Conservation (phyloP, 2,113 vertebrate species). For the Lipophrys pholis region DNA sequence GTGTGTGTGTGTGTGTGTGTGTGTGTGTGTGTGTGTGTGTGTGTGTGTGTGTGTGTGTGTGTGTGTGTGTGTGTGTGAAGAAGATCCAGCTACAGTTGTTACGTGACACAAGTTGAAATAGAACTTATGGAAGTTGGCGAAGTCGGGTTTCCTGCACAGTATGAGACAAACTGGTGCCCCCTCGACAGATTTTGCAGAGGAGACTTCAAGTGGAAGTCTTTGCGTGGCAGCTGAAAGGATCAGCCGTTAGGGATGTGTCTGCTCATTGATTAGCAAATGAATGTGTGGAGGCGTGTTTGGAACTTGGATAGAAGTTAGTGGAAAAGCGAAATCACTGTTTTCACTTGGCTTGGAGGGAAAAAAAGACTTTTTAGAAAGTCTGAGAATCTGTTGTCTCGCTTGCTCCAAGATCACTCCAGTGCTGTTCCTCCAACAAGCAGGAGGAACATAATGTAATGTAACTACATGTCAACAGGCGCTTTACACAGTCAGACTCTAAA, state of each 20-base stretch:
- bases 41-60: neutral
- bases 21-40: neutral
- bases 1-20: neutral
- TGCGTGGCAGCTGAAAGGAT: slow-evolving; percentile 57
- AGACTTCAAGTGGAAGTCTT: slow-evolving; percentile 46
- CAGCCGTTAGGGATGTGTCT: slow-evolving; percentile 41
- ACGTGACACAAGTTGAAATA: slow-evolving; percentile 11
- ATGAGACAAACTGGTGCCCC: slow-evolving; percentile 15
- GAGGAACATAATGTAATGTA: slow-evolving; percentile 21
- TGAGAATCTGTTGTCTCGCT: slow-evolving; percentile 51
- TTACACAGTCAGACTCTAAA: neutral
- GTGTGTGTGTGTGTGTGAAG: neutral
- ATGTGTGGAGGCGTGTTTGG: slow-evolving; percentile 38
- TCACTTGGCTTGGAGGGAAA: slow-evolving; percentile 14
- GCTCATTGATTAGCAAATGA: slow-evolving; percentile 57
- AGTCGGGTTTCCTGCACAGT: slow-evolving; percentile 21
- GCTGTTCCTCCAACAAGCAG: slow-evolving; percentile 20
- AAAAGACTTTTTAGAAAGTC: slow-evolving; percentile 24
- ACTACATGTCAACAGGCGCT: slow-evolving; percentile 27
- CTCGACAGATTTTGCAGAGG: slow-evolving; percentile 57
- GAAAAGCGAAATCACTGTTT: slow-evolving; percentile 36
- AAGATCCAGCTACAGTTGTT: slow-evolving; percentile 20
- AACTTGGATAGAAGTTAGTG: slow-evolving; percentile 24
- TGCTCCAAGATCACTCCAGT: slow-evolving; percentile 27
- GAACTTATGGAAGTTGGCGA: slow-evolving; percentile 1